These are phyloP conservation scores for Acridotheres tristis DNA, from an alignment of 2,797 vertebrate genomes.

Conservation along the genomic window DNA sequence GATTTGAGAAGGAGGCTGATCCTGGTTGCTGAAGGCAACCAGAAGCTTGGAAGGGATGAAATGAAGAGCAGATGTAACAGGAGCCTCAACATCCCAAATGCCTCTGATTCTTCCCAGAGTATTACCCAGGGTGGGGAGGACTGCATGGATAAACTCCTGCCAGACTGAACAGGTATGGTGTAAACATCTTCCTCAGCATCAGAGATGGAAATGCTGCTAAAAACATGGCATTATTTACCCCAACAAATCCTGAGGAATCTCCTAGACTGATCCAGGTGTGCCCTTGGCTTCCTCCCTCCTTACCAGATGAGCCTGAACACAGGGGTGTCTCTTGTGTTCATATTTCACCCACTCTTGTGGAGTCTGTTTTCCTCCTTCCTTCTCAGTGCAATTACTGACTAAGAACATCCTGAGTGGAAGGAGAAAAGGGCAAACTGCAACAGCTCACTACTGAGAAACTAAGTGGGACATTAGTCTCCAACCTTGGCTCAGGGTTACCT, in stretches of 20 bases:
- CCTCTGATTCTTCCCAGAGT: neutral
- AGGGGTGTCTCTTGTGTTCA: neutral
- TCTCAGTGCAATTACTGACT: neutral
- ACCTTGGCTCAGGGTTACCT: slow-evolving; percentile 1
- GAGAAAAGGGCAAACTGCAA: neutral
- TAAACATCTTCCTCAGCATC: neutral
- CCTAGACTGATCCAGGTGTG: neutral
- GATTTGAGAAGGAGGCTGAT: neutral
- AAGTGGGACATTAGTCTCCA: neutral
- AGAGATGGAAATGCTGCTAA: neutral
- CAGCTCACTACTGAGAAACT: neutral
- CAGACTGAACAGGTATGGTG: fast-evolving
- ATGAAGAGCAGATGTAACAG: neutral
- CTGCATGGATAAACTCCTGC: neutral
- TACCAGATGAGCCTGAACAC: neutral
- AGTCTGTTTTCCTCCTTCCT: neutral
- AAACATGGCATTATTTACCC: neutral
- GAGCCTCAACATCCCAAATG: neutral
- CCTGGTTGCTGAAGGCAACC: neutral
- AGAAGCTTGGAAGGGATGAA: neutral
- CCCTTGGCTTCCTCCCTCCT: neutral
- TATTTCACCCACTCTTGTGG: neutral
- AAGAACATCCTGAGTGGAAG: neutral
- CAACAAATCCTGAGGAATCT: neutral
- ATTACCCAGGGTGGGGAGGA: neutral